Evolutionary conservation across 2,888 invertebrate species (phyloP).

Genomic region (Ichneumon xanthorius): DNA sequence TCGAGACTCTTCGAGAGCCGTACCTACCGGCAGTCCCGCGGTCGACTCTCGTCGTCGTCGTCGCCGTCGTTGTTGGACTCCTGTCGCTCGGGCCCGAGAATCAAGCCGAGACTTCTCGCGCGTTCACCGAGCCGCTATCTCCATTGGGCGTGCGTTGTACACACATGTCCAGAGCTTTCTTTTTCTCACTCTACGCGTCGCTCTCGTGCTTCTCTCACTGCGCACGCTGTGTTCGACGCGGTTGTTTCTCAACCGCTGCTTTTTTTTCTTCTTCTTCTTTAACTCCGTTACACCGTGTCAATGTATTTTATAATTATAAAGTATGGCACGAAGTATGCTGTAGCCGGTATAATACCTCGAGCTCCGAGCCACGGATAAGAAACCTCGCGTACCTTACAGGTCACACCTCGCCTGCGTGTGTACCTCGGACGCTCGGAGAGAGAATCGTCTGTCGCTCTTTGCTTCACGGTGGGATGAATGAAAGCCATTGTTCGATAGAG

Average conservation of each 20-base stretch:
- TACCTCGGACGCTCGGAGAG: constrained; percentile 23
- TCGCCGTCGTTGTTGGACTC: constrained; percentile 10
- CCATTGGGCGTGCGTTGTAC: not conserved
- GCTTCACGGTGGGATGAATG: constrained; percentile 52
- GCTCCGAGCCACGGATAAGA: constrained; percentile 9
- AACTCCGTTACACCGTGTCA: not conserved
- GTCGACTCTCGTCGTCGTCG: constrained; percentile 46
- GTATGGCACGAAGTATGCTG: not conserved
- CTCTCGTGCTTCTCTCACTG: constrained; percentile 3
- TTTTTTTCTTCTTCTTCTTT: not conserved
- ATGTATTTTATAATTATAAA: constrained; percentile 11
- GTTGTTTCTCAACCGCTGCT: not conserved
- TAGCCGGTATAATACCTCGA: constrained; percentile 4
- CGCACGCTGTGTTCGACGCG: constrained; percentile 5
- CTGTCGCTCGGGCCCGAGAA: constrained; percentile 33
- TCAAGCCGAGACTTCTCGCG: constrained; percentile 17
- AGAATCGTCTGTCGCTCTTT: constrained; percentile 41
- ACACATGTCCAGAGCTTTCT: constrained; percentile 18
- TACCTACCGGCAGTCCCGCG: constrained; percentile 35
- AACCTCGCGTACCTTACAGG: constrained; percentile 9
- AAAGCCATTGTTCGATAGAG: constrained; percentile 60
- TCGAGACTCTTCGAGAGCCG: constrained; percentile 29
- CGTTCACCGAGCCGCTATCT: constrained; percentile 21
- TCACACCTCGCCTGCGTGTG: constrained; percentile 34
- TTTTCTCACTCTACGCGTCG: constrained; percentile 12